Evolutionary conservation across 2,113 vertebrate species (phyloP), one percentile per base, ranked within the genome.

Genomic region (Hemicordylus capensis): DNA sequence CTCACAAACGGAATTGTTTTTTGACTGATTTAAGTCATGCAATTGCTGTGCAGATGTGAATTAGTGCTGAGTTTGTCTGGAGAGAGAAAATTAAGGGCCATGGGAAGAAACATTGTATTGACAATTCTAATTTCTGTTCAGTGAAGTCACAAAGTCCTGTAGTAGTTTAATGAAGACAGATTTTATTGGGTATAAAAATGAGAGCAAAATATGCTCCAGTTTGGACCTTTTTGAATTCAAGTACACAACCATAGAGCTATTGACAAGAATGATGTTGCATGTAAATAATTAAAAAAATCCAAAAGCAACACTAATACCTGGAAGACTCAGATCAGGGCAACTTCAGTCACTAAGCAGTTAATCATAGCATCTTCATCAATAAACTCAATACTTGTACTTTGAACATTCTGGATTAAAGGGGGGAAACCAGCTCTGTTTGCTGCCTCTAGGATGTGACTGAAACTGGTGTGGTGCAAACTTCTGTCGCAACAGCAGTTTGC

Each of bases 211-310:
- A 56, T 14, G 12, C 26, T 63, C 48, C 37, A 19, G 19, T 48
- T n/a, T 39, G 61, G 37, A 20, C 42, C n/a, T 75, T 24, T 26
- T 67, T 59, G 28, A 44, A 76, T 81, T 64, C 78, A 74, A 51
- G 42, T 54, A 80, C 72, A 73, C 84, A 73, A 61, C n/a, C 63
- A 6, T 31, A 51, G 14, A 24, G 42, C 63, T 63, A 72, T 28
- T 31, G 34, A 10, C 26, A 39, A 63, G 17, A 12, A n/a, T 63
- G 42, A 31, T 26, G 34, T 14, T 79, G n/a, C 14, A 83, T 34
- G 51, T 37, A 24, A 75, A 80, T 59, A 39, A 85, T 85, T 80
- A 39, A 85, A 39, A 85, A 79, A 85, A 39, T 37, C 56, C 17
- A 51, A 80, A 44, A 39, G 9, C 20, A 31, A 51, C 4, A 4